Conservation (phyloP, 2,888 invertebrate species). For the Lochmaea capreae region DNA sequence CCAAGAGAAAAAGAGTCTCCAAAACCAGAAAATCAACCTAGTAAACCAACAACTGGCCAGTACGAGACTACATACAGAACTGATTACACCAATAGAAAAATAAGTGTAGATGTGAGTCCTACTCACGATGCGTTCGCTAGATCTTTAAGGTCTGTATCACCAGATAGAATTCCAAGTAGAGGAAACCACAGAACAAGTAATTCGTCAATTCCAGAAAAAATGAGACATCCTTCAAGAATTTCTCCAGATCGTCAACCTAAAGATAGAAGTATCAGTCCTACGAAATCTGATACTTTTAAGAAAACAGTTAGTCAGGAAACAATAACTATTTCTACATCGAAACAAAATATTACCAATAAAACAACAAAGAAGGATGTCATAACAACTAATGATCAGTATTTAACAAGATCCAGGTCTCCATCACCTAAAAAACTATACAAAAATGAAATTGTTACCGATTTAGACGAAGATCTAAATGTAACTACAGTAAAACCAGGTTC, state of each 20-base stretch:
- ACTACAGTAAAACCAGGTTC: conserved; percentile 41
- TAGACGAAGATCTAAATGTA: conserved; percentile 55
- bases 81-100: conserved; percentile 69
- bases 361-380: conserved; percentile 54
- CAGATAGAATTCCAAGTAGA: conserved; percentile 67
- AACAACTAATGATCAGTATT: conserved; percentile 12
- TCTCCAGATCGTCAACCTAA: conserved; percentile 55
- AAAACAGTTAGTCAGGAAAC: conserved; percentile 51
- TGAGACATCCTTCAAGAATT: conserved; percentile 51
- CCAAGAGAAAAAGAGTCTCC: conserved; percentile 56
- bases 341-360: conserved; percentile 47
- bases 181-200: conserved; percentile 67
- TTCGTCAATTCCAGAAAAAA: conserved; percentile 65
- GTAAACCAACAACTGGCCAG: conserved; percentile 64
- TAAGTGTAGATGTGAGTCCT: conserved; percentile 76
- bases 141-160: conserved; percentile 76
- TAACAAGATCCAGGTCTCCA: conserved; percentile 53
- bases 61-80: conserved; percentile 73
- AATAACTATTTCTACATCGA: conserved; percentile 48
- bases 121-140: conserved; percentile 83
- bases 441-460: conserved; percentile 57
- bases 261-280: conserved; percentile 52
- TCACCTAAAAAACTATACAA: conserved; percentile 63
- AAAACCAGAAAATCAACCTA: conserved; percentile 58
- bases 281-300: conserved; percentile 51